Percentiles rank a stretch among this genome's conserved stretches.
These are phyloP conservation scores for Madoqua kirkii DNA, from an alignment of 2,113 vertebrate genomes.

Conservation along the genomic window DNA sequence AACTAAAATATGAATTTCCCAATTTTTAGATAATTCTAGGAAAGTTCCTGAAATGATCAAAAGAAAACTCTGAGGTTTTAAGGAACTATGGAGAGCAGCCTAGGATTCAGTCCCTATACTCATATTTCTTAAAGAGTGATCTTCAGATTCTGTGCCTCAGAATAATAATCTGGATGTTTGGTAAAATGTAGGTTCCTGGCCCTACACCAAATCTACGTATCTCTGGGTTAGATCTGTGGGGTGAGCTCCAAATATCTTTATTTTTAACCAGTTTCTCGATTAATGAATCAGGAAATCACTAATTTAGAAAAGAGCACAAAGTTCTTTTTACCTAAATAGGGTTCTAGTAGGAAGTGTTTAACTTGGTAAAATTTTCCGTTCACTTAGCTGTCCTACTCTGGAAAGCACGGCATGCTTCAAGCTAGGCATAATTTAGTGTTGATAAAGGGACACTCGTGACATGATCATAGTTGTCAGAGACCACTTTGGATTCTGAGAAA, in stretches of 20 bases:
- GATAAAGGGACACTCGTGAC: neutral
- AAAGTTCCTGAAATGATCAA: neutral
- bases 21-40: neutral
- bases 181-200: neutral
- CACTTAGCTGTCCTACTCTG: neutral
- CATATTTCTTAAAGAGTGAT: neutral
- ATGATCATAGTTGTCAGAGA: neutral
- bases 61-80: neutral
- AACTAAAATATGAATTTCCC: neutral
- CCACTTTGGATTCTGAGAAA: neutral
- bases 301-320: neutral
- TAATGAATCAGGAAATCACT: neutral
- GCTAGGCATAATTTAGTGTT: neutral
- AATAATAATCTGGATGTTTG: neutral
- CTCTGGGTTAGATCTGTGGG: neutral
- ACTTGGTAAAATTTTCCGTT: constrained; percentile 27
- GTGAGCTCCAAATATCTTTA: neutral
- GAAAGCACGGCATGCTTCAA: neutral
- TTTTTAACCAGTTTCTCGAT: neutral
- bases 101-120: neutral
- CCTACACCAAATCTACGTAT: neutral
- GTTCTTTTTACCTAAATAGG: neutral
- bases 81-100: neutral
- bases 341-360: neutral
- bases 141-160: neutral